phyloP scores from a whole-genome alignment of 2,888 invertebrate genomes.

The Gnatocerus cornutus region DNA sequence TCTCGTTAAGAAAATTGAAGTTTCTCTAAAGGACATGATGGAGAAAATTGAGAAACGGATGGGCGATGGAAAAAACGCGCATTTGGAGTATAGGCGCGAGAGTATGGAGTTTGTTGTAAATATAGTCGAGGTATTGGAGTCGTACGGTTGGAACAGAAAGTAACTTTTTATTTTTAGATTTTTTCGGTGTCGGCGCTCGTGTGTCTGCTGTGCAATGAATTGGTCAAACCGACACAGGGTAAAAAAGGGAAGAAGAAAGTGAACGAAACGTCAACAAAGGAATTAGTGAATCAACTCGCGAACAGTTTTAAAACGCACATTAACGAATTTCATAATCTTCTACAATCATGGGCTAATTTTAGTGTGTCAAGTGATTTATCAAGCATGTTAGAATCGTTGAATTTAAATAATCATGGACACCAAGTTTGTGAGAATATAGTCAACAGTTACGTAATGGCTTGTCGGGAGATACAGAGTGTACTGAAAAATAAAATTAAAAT shows the following conservation, averaged over 20 bases:
- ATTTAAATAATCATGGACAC: conserved; percentile 68
- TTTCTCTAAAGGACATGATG: conserved; percentile 55
- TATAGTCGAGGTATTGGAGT: conserved; percentile 75
- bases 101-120: conserved; percentile 75
- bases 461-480: conserved; percentile 73
- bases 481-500: conserved; percentile 75
- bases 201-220: conserved; percentile 74
- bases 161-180: conserved; percentile 71
- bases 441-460: conserved; percentile 72
- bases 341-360: conserved; percentile 71
- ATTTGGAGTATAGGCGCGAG: conserved; percentile 70
- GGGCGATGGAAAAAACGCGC: conserved; percentile 65
- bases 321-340: conserved; percentile 68
- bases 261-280: conserved; percentile 66
- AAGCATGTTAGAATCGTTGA: conserved; percentile 69
- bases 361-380: conserved; percentile 67
- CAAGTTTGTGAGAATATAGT: conserved; percentile 72
- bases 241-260: conserved; percentile 77
- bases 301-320: conserved; percentile 64
- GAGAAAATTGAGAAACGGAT: conserved; percentile 12
- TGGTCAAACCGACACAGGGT: conserved; percentile 72
- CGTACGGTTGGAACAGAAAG: conserved; percentile 4
- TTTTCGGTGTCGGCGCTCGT: conserved; percentile 75
- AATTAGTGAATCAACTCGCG: conserved; percentile 26
- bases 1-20: conserved; percentile 48